These are phyloP conservation scores for Xyrichtys novacula DNA, from an alignment of 2,797 vertebrate genomes.

Conservation along the genomic window DNA sequence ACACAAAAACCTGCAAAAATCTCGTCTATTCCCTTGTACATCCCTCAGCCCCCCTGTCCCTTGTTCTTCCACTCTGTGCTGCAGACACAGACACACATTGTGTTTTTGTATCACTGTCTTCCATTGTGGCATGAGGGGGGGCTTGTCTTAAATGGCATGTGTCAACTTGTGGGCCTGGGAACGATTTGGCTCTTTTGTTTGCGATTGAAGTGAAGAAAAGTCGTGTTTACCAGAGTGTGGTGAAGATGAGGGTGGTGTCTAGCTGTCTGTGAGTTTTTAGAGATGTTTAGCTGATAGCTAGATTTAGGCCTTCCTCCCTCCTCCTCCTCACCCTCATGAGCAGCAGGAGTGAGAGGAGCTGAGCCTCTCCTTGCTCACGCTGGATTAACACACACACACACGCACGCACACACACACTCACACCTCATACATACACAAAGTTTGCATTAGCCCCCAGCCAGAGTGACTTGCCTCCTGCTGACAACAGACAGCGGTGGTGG, in stretches of 20 bases:
- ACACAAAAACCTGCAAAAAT: slow-evolving; percentile 39
- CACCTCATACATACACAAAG: slow-evolving; percentile 26
- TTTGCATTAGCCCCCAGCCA: slow-evolving; percentile 50
- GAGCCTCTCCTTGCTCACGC: slow-evolving; percentile 62
- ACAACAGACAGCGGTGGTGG: slow-evolving; percentile 68
- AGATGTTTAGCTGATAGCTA: slow-evolving; percentile 67
- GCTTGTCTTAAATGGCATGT: slow-evolving; percentile 74
- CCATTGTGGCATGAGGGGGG: slow-evolving; percentile 62
- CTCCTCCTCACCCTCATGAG: slow-evolving; percentile 49
- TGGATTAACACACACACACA: slow-evolving; percentile 65
- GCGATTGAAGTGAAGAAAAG: slow-evolving; percentile 74
- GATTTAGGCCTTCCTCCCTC: slow-evolving; percentile 54
- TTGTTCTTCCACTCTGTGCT: slow-evolving; percentile 28
- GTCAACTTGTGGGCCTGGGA: slow-evolving; percentile 81
- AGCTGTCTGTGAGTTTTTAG: slow-evolving; percentile 30
- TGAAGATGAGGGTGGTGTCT: slow-evolving; percentile 62
- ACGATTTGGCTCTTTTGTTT: slow-evolving; percentile 75
- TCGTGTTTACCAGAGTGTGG: slow-evolving; percentile 75
- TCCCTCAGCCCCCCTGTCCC: slow-evolving; percentile 9
- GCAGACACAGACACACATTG: slow-evolving; percentile 72
- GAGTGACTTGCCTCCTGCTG: slow-evolving; percentile 65
- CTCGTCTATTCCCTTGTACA: slow-evolving; percentile 29
- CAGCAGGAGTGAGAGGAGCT: slow-evolving; percentile 68
- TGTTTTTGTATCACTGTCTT: slow-evolving; percentile 64
- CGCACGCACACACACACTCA: too few species aligned